Conservation (phyloP, 2,113 vertebrate genomes). For the Pyrgilauda ruficollis region DNA sequence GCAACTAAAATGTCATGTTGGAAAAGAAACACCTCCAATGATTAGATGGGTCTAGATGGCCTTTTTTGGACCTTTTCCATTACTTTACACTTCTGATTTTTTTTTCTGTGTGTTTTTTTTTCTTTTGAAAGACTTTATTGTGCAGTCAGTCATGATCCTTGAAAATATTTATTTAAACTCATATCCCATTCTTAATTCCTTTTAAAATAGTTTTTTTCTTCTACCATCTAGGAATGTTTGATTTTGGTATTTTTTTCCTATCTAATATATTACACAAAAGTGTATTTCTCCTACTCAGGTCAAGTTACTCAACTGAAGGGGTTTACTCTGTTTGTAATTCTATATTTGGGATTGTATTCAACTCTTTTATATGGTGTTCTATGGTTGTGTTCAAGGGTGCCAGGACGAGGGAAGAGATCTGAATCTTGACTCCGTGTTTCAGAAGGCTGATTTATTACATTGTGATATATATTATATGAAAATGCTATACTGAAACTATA, state of each 20-base stretch:
- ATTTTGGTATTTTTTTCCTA: background rate
- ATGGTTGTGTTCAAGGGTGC: too few species aligned
- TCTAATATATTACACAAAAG: background rate
- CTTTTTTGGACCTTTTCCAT: background rate
- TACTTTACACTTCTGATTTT: background rate
- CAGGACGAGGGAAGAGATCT: too few species aligned
- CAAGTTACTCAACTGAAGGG: background rate
- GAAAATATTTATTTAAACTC: background rate
- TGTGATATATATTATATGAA: too few species aligned
- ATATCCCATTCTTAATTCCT: background rate
- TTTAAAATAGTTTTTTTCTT: background rate
- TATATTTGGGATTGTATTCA: background rate
- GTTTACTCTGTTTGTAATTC: background rate
- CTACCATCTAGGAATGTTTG: background rate
- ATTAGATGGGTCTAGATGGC: background rate
- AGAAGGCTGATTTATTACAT: too few species aligned
- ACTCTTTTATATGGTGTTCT: background rate
- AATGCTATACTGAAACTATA: too few species aligned
- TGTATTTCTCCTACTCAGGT: background rate
- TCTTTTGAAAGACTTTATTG: background rate
- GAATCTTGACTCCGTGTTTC: too few species aligned
- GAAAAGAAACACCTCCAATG: background rate
- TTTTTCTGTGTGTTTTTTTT: accelerated
- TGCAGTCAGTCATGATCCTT: background rate
- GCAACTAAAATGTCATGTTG: background rate